These are phyloP conservation scores for Protaetia brevitarsis DNA, from an alignment of 1,140 invertebrate genomes.

Conservation along the genomic window DNA sequence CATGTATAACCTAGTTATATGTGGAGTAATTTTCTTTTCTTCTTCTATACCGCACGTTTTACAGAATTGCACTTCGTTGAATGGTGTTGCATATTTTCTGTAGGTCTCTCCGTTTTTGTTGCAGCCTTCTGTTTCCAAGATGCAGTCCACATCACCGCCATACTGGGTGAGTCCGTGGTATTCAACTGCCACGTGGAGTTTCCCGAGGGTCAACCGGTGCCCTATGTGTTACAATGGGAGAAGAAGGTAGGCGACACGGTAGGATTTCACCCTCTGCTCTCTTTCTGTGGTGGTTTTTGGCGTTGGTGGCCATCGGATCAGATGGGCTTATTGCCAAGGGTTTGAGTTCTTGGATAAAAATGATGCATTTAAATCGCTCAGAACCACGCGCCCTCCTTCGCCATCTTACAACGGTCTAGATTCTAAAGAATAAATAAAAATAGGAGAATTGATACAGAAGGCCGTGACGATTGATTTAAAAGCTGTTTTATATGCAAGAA, in stretches of 20 bases:
- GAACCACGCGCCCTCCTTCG: too few relatives aligned
- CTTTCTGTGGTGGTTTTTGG: slow-evolving; percentile 38
- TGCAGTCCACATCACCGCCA: slow-evolving; percentile 92
- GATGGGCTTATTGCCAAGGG: background rate
- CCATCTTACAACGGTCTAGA: too few relatives aligned
- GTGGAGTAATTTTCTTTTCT: too few relatives aligned
- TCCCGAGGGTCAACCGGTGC: slow-evolving; percentile 88
- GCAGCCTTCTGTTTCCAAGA: slow-evolving; percentile 64
- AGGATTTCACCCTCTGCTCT: slow-evolving; percentile 72
- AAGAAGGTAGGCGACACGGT: slow-evolving; percentile 95
- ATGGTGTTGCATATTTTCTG: slow-evolving; percentile 20
- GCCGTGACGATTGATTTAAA: background rate
- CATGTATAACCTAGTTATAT: too few relatives aligned
- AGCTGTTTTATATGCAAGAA: background rate
- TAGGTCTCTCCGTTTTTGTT: slow-evolving; percentile 33
- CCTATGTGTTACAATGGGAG: slow-evolving; percentile 97
- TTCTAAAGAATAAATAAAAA: too few relatives aligned
- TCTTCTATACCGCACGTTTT: too few relatives aligned
- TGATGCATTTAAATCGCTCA: too few relatives aligned
- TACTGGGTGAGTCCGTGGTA: slow-evolving; percentile 90
- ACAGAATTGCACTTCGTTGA: slow-evolving; percentile 6
- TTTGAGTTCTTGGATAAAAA: too few relatives aligned
- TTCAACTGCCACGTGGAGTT: slow-evolving; percentile 96
- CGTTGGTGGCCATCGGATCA: background rate
- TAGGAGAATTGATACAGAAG: too few relatives aligned